A percentile compares a stretch with the other conserved stretches of the same genome.
phyloP scores from a whole-genome alignment of 2,797 vertebrate genomes.

The Aldrovandia affinis region DNA sequence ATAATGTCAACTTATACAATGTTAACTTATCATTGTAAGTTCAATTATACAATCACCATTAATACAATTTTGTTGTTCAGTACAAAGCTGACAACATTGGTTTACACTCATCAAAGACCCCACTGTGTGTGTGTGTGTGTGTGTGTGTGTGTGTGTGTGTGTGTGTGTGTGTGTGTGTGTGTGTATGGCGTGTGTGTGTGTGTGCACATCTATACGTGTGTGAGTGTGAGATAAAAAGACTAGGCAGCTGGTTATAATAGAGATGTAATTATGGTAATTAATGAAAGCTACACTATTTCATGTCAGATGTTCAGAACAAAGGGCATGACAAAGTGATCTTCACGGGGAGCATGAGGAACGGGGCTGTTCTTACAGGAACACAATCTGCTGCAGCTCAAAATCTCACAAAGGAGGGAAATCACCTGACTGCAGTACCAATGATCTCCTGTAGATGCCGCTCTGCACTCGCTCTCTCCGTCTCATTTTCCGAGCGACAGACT shows the following conservation, averaged over 20 bases:
- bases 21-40: no score
- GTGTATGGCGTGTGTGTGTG: neutral
- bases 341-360: neutral
- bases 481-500: neutral
- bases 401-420: neutral
- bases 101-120: neutral
- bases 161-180: neutral
- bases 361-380: slow-evolving; percentile 15
- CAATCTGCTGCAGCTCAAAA: slow-evolving; percentile 24
- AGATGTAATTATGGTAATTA: slow-evolving; percentile 38
- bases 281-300: slow-evolving; percentile 40
- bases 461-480: neutral
- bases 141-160: neutral
- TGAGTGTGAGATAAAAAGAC: neutral
- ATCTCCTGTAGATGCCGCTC: slow-evolving; percentile 24
- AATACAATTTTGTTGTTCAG: neutral
- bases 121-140: slow-evolving; percentile 14
- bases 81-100: neutral
- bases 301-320: slow-evolving; percentile 23
- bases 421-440: slow-evolving; percentile 18
- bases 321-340: slow-evolving; percentile 29
- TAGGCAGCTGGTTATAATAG: slow-evolving; percentile 20
- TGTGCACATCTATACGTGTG: neutral
- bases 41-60: neutral
- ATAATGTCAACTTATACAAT: no score